These are phyloP conservation scores for Drosophila kanapiae DNA, from an alignment of 1,140 invertebrate species.

Conservation along the genomic window DNA sequence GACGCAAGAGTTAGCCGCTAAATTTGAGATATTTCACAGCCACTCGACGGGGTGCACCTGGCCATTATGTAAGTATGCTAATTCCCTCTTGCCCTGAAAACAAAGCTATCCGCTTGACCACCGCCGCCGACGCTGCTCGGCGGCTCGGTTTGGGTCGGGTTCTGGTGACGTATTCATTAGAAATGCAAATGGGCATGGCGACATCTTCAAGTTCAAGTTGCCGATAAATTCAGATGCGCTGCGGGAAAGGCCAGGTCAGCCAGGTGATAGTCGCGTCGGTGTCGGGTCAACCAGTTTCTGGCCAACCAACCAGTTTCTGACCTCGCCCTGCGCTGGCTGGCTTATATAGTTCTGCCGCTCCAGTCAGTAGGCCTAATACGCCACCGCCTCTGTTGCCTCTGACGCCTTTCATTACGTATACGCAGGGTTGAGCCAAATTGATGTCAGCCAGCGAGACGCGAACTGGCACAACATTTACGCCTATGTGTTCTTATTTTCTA, in stretches of 20 bases:
- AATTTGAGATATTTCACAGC: constrained; percentile 28
- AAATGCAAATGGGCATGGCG: constrained; percentile 68
- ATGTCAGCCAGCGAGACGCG: constrained; percentile 44
- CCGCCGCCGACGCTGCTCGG: constrained; percentile 20
- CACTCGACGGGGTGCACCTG: constrained; percentile 25
- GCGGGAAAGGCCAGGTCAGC: constrained; percentile 56
- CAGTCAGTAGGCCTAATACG: constrained; percentile 34
- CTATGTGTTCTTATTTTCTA: constrained; percentile 69
- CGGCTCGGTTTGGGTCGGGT: too few relatives aligned
- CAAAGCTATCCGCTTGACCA: constrained; percentile 17
- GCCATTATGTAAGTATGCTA: constrained; percentile 44
- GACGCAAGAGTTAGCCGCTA: constrained; percentile 27
- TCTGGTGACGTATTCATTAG: constrained; percentile 65
- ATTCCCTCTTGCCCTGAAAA: constrained; percentile 25
- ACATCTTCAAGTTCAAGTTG: constrained; percentile 77
- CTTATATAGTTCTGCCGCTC: constrained; percentile 25
- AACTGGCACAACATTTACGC: constrained; percentile 18
- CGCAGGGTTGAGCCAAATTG: constrained; percentile 62
- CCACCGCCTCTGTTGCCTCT: neutral
- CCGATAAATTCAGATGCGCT: constrained; percentile 58
- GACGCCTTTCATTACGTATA: constrained; percentile 64
- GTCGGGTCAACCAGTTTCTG: constrained; percentile 54
- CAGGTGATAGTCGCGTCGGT: constrained; percentile 54
- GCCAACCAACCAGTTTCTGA: constrained; percentile 48
- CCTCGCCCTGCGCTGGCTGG: constrained; percentile 39